phyloP scores from a whole-genome alignment of 2,888 invertebrate species.

The Hymenopus coronatus region DNA sequence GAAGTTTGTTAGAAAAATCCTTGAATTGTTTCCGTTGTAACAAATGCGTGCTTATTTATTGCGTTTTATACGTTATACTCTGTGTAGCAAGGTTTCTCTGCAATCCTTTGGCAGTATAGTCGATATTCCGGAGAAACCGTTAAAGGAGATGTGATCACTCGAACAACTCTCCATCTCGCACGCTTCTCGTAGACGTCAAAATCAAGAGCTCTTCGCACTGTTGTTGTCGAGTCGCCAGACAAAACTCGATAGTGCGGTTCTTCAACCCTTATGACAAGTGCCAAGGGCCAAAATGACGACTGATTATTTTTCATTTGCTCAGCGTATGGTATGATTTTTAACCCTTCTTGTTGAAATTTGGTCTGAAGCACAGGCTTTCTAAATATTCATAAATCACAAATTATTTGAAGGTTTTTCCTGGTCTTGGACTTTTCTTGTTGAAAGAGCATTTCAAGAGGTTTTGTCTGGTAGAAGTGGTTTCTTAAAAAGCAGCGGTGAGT shows the following conservation, averaged over 20 bases:
- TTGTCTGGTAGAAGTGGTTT: no score
- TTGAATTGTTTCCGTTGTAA: no score
- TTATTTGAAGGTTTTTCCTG: no score
- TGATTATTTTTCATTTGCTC: background rate
- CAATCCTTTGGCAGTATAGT: background rate
- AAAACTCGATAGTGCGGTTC: background rate
- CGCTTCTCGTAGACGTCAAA: background rate
- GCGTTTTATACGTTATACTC: no score
- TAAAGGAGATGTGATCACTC: no score
- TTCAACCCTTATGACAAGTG: background rate
- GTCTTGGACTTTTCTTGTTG: no score
- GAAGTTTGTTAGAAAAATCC: no score
- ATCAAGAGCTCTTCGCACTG: background rate
- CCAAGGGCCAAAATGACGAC: background rate
- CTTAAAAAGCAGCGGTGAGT: no score
- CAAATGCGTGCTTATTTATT: no score
- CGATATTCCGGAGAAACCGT: background rate
- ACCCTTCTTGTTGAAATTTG: background rate
- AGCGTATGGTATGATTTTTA: background rate
- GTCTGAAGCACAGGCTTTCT: background rate
- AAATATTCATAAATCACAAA: no score
- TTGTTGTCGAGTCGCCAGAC: background rate
- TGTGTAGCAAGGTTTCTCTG: no score
- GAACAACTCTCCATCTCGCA: background rate
- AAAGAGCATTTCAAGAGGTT: no score